Conservation (phyloP, 2,113 vertebrate species). For the Zingel zingel region DNA sequence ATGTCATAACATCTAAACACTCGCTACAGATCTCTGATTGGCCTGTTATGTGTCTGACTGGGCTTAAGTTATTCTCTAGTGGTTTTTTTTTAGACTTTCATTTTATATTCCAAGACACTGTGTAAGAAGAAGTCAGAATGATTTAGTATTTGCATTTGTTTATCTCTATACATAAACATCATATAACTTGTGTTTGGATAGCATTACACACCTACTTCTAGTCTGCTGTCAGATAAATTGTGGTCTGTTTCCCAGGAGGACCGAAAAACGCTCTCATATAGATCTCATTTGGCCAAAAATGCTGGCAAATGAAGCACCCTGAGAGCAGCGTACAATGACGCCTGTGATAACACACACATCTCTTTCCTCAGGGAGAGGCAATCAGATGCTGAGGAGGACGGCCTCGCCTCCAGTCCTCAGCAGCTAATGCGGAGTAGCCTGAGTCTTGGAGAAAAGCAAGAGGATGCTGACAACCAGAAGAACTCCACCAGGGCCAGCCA, state of each 20-base stretch:
- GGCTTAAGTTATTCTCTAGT: constrained; percentile 5
- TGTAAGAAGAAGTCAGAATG: not conserved
- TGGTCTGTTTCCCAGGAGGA: constrained; percentile 21
- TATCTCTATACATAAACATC: not conserved
- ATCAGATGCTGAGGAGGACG: constrained; percentile 83
- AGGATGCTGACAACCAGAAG: constrained; percentile 95
- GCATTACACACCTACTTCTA: not conserved
- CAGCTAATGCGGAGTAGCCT: constrained; percentile 69
- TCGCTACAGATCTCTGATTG: not conserved
- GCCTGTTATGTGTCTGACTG: not conserved
- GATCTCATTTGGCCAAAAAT: constrained; percentile 12
- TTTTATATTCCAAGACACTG: not conserved
- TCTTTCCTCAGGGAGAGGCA: constrained; percentile 84
- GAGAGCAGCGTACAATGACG: constrained; percentile 15
- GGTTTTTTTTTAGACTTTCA: not conserved
- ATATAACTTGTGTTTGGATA: not conserved
- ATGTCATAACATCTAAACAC: not conserved
- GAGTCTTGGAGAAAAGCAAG: constrained; percentile 89
- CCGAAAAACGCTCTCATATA: not conserved
- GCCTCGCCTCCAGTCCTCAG: constrained; percentile 71
- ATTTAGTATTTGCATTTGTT: not conserved
- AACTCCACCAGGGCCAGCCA: constrained; percentile 91
- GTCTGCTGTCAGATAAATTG: not conserved
- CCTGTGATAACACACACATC: constrained; percentile 5
- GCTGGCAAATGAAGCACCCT: not conserved